These are phyloP conservation scores for Leptinotarsa defecta DNA, from an alignment of 1,140 invertebrate genomes.

Conservation along the genomic window DNA sequence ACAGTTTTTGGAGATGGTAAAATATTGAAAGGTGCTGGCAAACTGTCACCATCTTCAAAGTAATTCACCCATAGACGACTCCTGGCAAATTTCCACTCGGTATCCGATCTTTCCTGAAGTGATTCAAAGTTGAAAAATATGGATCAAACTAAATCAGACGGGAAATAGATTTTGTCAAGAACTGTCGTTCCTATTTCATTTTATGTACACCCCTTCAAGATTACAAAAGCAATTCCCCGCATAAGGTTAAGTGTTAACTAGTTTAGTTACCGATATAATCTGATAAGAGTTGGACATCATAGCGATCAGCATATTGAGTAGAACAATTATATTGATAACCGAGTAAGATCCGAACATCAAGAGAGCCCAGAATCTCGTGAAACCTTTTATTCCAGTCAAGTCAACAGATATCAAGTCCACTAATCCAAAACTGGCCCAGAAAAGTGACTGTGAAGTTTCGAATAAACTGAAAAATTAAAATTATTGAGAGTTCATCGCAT, in stretches of 20 bases:
- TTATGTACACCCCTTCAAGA: neutral
- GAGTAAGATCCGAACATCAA: conserved; percentile 83
- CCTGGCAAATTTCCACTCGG: conserved; percentile 84
- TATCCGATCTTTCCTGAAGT: conserved; percentile 46
- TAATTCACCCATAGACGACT: conserved; percentile 89
- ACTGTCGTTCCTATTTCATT: neutral
- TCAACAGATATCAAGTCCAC: conserved; percentile 82
- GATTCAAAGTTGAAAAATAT: neutral
- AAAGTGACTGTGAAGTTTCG: conserved; percentile 86
- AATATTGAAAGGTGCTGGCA: conserved; percentile 88
- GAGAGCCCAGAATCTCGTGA: conserved; percentile 80
- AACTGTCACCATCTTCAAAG: conserved; percentile 83
- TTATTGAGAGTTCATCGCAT: too few relatives aligned
- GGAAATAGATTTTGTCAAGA: neutral
- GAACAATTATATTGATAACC: conserved; percentile 83
- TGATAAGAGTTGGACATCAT: conserved; percentile 92
- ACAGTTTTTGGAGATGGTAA: conserved; percentile 73
- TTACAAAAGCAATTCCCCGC: neutral
- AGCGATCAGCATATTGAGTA: conserved; percentile 84
- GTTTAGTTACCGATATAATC: conserved; percentile 65
- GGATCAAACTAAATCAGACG: too few relatives aligned
- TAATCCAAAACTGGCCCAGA: conserved; percentile 88
- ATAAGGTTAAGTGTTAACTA: neutral
- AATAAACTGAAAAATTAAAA: conserved; percentile 69
- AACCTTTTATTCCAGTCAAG: conserved; percentile 74